Conservation (phyloP, 2,113 vertebrate species). For the Propithecus coquereli region DNA sequence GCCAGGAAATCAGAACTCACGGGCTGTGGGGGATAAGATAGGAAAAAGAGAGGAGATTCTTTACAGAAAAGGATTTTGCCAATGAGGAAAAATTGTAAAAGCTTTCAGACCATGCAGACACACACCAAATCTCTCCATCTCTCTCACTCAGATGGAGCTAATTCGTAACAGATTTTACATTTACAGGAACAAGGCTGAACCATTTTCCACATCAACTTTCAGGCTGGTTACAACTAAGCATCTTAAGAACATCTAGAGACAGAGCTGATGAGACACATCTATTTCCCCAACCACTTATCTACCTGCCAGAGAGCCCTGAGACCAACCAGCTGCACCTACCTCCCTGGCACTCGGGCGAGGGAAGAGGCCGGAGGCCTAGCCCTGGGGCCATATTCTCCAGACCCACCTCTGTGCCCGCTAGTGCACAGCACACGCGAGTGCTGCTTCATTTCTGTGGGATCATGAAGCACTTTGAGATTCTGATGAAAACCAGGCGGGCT, state of each 20-base stretch:
- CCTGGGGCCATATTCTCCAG: background rate
- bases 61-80: slow-evolving; percentile 19
- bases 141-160: background rate
- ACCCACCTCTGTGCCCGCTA: background rate
- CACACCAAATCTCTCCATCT: background rate
- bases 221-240: slow-evolving; percentile 46
- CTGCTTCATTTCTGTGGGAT: background rate
- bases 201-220: slow-evolving; percentile 64
- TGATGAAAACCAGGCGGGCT: background rate
- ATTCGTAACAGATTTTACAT: slow-evolving; percentile 54
- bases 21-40: background rate
- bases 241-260: background rate
- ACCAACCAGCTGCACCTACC: background rate
- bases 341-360: too few species aligned
- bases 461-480: background rate
- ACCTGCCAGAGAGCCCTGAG: background rate
- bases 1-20: background rate
- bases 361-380: background rate
- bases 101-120: slow-evolving; percentile 14
- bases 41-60: slow-evolving; percentile 3
- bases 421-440: accelerated
- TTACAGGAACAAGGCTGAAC: slow-evolving; percentile 20
- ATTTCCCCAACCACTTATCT: background rate
- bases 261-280: background rate
- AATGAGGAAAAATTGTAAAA: slow-evolving; percentile 58